Conservation (phyloP, 1,140 invertebrate genomes). For the Neodiprion virginianus region DNA sequence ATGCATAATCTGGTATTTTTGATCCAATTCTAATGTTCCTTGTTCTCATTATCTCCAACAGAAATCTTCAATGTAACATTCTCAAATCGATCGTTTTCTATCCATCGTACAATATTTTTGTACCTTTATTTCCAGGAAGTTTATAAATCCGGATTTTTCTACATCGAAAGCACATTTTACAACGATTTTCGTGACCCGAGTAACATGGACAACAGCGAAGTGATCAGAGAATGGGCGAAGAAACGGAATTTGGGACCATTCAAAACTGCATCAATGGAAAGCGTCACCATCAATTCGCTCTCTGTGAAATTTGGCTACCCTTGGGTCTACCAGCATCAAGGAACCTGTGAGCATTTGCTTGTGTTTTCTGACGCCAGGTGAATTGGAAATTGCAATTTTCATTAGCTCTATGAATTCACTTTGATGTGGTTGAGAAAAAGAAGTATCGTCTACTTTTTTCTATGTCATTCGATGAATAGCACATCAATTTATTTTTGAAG, state of each 20-base stretch:
- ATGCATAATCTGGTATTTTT: too few species aligned
- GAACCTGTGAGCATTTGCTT: slow-evolving; percentile 88
- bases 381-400: slow-evolving; percentile 5
- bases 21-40: too few species aligned
- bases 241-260: slow-evolving; percentile 64
- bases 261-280: slow-evolving; percentile 67
- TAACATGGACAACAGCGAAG: slow-evolving; percentile 70
- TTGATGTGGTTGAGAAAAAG: slow-evolving; percentile 1
- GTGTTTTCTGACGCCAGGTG: slow-evolving; percentile 76
- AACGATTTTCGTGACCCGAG: slow-evolving; percentile 70
- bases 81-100: too few species aligned
- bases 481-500: too few species aligned
- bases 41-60: too few species aligned
- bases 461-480: neutral
- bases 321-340: slow-evolving; percentile 86
- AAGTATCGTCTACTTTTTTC: slow-evolving; percentile 18
- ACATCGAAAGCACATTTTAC: slow-evolving; percentile 81
- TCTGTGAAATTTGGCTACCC: slow-evolving; percentile 75
- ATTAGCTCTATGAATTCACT: neutral
- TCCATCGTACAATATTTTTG: slow-evolving; percentile 21
- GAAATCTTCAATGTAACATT: too few species aligned
- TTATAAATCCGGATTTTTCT: slow-evolving; percentile 79
- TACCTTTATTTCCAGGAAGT: slow-evolving; percentile 61
- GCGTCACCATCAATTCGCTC: slow-evolving; percentile 69
- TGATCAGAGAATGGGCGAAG: slow-evolving; percentile 71